Conservation (phyloP, 1,140 invertebrate genomes). For the Drosophila willistoni region DNA sequence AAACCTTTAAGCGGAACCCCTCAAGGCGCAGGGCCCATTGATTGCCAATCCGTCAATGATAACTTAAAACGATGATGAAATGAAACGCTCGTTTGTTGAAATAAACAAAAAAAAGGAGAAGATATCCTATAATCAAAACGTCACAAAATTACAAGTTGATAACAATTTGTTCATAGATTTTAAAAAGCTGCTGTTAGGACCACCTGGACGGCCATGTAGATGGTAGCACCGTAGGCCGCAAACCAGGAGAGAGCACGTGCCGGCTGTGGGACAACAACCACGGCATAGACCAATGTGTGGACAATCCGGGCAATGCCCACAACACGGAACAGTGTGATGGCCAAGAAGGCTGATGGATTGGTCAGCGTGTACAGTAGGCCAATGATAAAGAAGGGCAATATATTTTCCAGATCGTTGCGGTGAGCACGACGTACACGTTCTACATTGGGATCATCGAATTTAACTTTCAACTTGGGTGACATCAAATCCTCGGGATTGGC, state of each 20-base stretch:
- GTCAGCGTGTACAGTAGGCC: slow-evolving; percentile 86
- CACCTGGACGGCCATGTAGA: slow-evolving; percentile 85
- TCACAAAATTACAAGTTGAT: no score
- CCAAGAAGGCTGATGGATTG: slow-evolving; percentile 84
- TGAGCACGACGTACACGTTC: slow-evolving; percentile 87
- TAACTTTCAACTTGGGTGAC: slow-evolving; percentile 83
- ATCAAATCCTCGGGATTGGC: slow-evolving; percentile 85
- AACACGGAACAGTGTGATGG: slow-evolving; percentile 85
- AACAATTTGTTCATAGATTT: slow-evolving; percentile 71
- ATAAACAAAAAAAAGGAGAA: no score
- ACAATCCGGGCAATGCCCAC: slow-evolving; percentile 85
- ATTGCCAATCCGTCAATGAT: no score
- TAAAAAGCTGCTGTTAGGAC: slow-evolving; percentile 83
- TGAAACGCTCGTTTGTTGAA: no score
- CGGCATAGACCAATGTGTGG: slow-evolving; percentile 87
- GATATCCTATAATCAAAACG: no score
- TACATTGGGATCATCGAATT: slow-evolving; percentile 84
- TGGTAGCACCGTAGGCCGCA: slow-evolving; percentile 83
- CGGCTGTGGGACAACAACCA: slow-evolving; percentile 85
- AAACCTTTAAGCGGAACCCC: no score
- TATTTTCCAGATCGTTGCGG: slow-evolving; percentile 89
- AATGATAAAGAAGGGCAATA: slow-evolving; percentile 86
- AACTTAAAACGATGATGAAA: no score
- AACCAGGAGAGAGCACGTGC: slow-evolving; percentile 85
- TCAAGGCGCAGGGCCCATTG: no score